Base-by-base conservation (phyloP, 30 jellyfish, hydroid and myxozoan genomes). In the Catostylus mosaicus region DNA sequence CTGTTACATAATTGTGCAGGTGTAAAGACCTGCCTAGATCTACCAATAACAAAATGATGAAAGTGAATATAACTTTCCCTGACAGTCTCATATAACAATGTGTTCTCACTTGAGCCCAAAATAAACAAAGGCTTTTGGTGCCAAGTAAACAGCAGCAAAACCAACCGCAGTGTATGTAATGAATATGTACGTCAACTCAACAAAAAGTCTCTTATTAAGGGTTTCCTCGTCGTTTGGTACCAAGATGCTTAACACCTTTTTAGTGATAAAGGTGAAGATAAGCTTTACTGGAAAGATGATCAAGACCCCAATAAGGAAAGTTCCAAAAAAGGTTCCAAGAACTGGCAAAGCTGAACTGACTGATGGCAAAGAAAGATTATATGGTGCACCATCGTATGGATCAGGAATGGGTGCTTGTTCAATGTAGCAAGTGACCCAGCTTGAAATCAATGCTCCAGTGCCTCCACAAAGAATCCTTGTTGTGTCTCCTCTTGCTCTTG, bases 401-500 rank as follows among this genome's bases (percentile, higher is more conserved):
- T 94, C 95, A 8, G 96, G 95, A 6, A 94, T 72, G 0, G 97
- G 97, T 29, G 62, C 86, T 54, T 79, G 79, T 54, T 94, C 96
- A 60, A 94, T 43, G 77, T 88, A 83, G 87, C 60, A 94, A 30
- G 80, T 73, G 33, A 87, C 79, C 99, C 97, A 88, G 30, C 77
- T 64, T 0, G 97, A 91, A 18, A 94, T 36, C 86, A 89, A 32
- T n/a, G 96, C 96, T 32, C 99, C 99, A 52, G 97, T 83, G 29
- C 99, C 97, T 26, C 88, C 96, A 59, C 96, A 82, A 4, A 94
- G 60, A 63, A 94, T 88, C 63, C 97, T 88, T 20, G 97, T 93
- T 45, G 99, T 94, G 52, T 94, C 99, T 30, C 96, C 92, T 27
- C 99, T 84, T 20, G 97, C 89, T 69, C 86, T 86, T 52, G 96